Conservation (phyloP, 2,888 invertebrate genomes). For the Strigamia maritima region DNA sequence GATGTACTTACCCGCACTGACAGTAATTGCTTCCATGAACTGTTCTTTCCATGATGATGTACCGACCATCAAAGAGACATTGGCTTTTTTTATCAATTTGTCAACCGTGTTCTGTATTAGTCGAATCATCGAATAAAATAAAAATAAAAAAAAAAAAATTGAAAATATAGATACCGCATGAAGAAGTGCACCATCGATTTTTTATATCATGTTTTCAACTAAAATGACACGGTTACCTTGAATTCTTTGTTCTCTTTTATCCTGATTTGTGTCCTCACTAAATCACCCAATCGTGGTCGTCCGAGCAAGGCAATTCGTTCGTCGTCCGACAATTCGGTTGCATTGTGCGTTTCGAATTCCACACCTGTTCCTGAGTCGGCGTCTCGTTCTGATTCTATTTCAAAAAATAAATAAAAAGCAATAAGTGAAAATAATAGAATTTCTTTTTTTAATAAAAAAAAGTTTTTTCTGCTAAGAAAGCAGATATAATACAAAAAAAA, state of each 20-base stretch:
- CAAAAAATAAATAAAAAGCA: not conserved
- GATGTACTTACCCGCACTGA: slow-evolving; percentile 70
- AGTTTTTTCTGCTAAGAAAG: not conserved
- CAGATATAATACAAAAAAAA: not conserved
- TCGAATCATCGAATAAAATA: not conserved
- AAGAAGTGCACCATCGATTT: not conserved
- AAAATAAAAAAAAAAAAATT: not conserved
- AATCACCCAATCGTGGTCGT: slow-evolving; percentile 84
- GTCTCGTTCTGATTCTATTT: slow-evolving; percentile 35
- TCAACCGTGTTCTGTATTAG: slow-evolving; percentile 83
- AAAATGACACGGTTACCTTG: slow-evolving; percentile 65
- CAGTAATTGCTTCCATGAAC: slow-evolving; percentile 93
- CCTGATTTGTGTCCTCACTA: slow-evolving; percentile 77
- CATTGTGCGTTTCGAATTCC: slow-evolving; percentile 33
- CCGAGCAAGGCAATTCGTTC: slow-evolving; percentile 87
- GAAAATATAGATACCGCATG: not conserved
- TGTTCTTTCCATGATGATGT: slow-evolving; percentile 99
- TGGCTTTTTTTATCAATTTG: slow-evolving; percentile 94
- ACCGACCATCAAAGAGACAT: slow-evolving; percentile 82
- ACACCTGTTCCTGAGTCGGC: slow-evolving; percentile 36
- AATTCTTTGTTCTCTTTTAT: slow-evolving; percentile 98
- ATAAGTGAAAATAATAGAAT: not conserved
- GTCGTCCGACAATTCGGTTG: slow-evolving; percentile 57
- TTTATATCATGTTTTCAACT: not conserved
- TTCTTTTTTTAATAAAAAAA: not conserved